These are phyloP conservation scores for Hycleus cichorii DNA, from an alignment of 1,140 invertebrate genomes.

Conservation along the genomic window DNA sequence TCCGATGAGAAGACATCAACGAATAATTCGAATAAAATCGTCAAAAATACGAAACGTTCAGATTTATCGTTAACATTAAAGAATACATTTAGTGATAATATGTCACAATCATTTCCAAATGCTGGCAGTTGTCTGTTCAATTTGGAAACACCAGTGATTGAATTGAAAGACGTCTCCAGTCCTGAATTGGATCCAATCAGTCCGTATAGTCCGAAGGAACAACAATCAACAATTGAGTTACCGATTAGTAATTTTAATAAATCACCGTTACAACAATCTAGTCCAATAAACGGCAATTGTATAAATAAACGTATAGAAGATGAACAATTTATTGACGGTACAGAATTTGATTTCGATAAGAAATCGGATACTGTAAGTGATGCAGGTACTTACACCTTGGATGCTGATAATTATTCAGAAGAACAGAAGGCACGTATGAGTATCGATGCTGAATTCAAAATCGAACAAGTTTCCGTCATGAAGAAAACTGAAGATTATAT, in stretches of 20 bases:
- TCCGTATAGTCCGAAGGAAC: conserved; percentile 35
- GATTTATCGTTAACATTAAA: conserved; percentile 47
- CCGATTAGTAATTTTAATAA: conserved; percentile 1
- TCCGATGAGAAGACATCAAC: conserved; percentile 47
- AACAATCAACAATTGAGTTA: conserved; percentile 3
- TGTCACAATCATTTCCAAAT: conserved; percentile 40
- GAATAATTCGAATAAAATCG: conserved; percentile 20
- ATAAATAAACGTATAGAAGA: conserved; percentile 16
- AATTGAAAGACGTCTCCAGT: conserved; percentile 49
- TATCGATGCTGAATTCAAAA: conserved; percentile 71
- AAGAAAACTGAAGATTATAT: conserved; percentile 43
- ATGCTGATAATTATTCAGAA: conserved; percentile 74
- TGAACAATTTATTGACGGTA: conserved; percentile 21
- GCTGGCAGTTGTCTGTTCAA: conserved; percentile 19
- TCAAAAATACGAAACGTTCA: conserved; percentile 37
- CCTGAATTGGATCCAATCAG: conserved; percentile 52
- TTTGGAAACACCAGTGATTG: conserved; percentile 43
- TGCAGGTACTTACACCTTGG: conserved; percentile 81
- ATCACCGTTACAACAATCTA: conserved; percentile 17
- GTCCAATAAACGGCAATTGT: conserved; percentile 8
- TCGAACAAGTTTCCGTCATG: conserved; percentile 44
- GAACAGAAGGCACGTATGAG: conserved; percentile 79
- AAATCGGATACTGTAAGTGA: conserved; percentile 65
- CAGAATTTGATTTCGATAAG: conserved; percentile 37
- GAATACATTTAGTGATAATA: conserved; percentile 42